Base-by-base conservation (phyloP, 2,797 vertebrate species). In the Scomberomorus guttatus region DNA sequence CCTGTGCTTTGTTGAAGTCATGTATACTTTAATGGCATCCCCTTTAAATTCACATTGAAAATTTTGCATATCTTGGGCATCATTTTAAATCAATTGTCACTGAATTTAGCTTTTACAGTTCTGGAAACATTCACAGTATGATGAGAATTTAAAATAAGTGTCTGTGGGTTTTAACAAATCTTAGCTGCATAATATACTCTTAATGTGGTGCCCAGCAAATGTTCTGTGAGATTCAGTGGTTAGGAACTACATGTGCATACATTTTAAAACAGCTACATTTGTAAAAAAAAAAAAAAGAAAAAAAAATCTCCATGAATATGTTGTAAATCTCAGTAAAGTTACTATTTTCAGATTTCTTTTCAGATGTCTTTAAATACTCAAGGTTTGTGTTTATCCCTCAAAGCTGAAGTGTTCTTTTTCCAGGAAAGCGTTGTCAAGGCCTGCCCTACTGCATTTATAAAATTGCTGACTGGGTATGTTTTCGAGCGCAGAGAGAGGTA, bases 391-490 rank as follows among this genome's bases (percentile, higher is more conserved):
- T 83, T 51, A 50, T 75, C 60, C 61, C 72, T 68, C 39, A 66
- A 22, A 14, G 32, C 64, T 20, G 34, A 39, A 65, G 18, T 34
- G 75, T 75, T 85, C 70, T 78, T 60, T 24, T 90, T 90, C 84
- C 62, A 79, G 80, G 54, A 54, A 46, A 75, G 60, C 2, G 14
- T 52, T 34, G 20, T 14, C 62, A 65, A 75, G 79, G 73, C 72
- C 72, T 72, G 73, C 72, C 20, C 65, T 9, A 6, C 61, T 62
- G 67, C 85, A 62, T 87, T 85, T 77, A 57, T 4, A 67, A 82
- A 90, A 83, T 0, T 58, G 89, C 91, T 88, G 89, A 92, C 80
- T 76, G 32, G 11, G 59, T 72, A 32, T 73, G 71, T 83, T 88
- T 84, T 44, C 12, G 2, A 70, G 77, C 79, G 46, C 60, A 70